Percentiles rank a stretch among this genome's conserved stretches.
Evolutionary conservation across 2,888 invertebrate species (phyloP).

Genomic region (Lochmaea capreae): DNA sequence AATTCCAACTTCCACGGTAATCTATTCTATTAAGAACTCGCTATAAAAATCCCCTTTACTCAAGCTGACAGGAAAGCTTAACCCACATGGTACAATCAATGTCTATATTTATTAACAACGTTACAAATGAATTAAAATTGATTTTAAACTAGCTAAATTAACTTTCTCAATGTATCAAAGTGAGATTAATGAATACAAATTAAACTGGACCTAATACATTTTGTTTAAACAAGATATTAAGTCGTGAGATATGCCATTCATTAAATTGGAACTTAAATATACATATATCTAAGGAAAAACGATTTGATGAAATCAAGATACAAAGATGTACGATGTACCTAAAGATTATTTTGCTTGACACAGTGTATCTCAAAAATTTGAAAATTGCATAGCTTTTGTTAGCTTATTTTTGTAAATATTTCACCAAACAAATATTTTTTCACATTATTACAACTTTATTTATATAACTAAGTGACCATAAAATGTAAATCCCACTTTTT

Average conservation of each 20-base stretch:
- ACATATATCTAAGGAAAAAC: no score
- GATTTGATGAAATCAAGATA: no score
- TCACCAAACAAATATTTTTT: no score
- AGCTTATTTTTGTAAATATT: no score
- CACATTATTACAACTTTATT: neutral
- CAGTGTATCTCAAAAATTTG: no score
- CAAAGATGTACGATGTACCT: no score
- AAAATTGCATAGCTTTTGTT: neutral
- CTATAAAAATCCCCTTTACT: neutral
- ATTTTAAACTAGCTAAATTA: neutral
- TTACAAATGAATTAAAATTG: neutral
- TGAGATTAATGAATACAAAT: neutral
- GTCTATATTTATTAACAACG: neutral
- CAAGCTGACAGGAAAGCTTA: neutral
- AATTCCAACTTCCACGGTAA: no score
- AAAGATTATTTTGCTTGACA: no score
- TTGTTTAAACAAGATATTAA: neutral
- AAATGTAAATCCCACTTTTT: neutral
- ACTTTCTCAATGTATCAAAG: neutral
- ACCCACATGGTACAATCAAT: neutral
- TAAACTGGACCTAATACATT: neutral
- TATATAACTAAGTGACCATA: neutral
- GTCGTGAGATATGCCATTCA: neutral
- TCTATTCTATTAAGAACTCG: neutral
- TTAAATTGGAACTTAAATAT: no score